Evolutionary conservation across 2,113 vertebrate species (phyloP).

Genomic region (Oostethus manadensis): DNA sequence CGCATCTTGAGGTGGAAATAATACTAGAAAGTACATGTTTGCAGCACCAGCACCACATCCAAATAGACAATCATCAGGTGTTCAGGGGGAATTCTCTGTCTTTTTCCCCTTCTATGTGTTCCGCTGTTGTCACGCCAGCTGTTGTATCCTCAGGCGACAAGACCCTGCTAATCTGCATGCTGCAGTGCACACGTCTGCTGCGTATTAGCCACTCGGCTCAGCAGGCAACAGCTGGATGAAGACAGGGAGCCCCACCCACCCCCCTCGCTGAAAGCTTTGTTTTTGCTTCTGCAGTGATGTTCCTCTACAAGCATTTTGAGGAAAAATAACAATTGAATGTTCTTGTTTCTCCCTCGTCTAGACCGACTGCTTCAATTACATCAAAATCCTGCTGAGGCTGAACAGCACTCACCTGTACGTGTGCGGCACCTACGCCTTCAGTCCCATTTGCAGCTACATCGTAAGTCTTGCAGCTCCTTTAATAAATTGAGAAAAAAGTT

Average conservation of each 20-base stretch:
- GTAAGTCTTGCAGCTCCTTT: conserved; percentile 71
- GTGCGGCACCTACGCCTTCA: conserved; percentile 94
- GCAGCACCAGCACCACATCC: too few species aligned
- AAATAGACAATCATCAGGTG: conserved; percentile 39
- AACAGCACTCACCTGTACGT: conserved; percentile 89
- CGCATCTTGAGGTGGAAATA: too few species aligned
- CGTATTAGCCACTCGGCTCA: conserved; percentile 35
- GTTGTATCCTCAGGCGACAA: conserved; percentile 55
- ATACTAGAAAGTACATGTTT: too few species aligned
- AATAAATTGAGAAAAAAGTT: too few species aligned
- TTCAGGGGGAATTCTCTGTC: conserved; percentile 32
- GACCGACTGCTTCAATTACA: conserved; percentile 98
- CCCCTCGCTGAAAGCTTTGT: not conserved
- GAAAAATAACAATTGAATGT: conserved; percentile 5
- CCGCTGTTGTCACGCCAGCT: conserved; percentile 60
- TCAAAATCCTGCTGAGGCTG: conserved; percentile 90
- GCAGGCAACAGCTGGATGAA: conserved; percentile 29
- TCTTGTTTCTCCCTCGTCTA: conserved; percentile 46
- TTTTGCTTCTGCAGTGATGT: not conserved
- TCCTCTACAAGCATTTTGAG: not conserved
- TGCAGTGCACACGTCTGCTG: conserved; percentile 27
- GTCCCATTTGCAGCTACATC: conserved; percentile 86
- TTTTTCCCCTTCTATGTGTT: conserved; percentile 27
- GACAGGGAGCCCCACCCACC: too few species aligned
- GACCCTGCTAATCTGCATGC: conserved; percentile 39